Conservation (phyloP, 2,113 vertebrate species). For the Zosterops pallidus region DNA sequence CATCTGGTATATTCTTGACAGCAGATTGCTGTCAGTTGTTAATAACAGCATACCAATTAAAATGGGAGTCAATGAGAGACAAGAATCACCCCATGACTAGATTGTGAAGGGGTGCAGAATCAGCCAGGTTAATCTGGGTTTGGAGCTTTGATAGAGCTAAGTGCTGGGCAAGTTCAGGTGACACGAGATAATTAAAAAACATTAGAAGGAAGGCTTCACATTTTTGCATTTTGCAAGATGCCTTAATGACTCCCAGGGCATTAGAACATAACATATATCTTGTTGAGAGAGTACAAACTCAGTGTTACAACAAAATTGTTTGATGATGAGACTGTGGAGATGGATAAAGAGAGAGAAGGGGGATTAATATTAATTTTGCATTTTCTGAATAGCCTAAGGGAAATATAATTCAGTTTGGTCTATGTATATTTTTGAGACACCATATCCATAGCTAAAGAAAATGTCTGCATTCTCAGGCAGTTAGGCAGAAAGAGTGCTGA, state of each 20-base stretch:
- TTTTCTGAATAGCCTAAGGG: background rate
- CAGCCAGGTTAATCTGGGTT: background rate
- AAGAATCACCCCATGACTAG: background rate
- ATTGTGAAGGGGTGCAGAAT: background rate
- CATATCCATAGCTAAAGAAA: background rate
- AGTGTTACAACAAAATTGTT: conserved; percentile 34
- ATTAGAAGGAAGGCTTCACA: conserved; percentile 26
- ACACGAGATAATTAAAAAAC: conserved; percentile 44
- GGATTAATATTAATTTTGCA: conserved; percentile 23
- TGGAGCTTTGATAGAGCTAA: background rate
- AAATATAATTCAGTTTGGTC: conserved; percentile 36
- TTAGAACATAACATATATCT: background rate
- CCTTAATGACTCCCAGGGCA: conserved; percentile 53
- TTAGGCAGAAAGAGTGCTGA: background rate
- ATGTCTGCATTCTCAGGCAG: background rate
- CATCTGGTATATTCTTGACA: background rate
- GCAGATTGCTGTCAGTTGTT: background rate
- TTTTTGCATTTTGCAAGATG: conserved; percentile 55
- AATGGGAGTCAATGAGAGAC: conserved; percentile 6
- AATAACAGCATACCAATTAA: conserved; percentile 23
- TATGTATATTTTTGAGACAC: background rate
- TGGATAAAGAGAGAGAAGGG: background rate
- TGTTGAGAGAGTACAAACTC: conserved; percentile 33
- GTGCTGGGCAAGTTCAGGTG: background rate
- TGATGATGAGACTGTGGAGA: conserved; percentile 14